A percentile compares a stretch with the other conserved stretches of the same genome.
Conservation (phyloP, 2,888 invertebrate genomes). For the Aspidiotus rigidus region DNA sequence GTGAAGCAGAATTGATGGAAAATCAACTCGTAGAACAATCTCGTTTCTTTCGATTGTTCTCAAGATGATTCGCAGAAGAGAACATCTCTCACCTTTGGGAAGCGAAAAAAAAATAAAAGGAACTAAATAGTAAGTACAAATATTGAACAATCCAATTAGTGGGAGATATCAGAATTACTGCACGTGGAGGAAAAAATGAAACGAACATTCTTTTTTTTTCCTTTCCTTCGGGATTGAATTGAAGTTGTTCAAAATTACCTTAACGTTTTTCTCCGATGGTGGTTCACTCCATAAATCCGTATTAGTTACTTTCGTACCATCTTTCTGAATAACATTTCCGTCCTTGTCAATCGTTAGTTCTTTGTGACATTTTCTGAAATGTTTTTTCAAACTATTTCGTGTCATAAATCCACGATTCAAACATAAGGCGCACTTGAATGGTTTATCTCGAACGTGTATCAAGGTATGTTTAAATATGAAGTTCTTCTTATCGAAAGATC, state of each 20-base stretch:
- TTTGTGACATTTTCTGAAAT: neutral
- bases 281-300: no score
- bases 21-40: no score
- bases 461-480: neutral
- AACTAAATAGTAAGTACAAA: no score
- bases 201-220: neutral
- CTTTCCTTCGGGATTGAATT: no score
- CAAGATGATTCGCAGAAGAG: no score
- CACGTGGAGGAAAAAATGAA: neutral
- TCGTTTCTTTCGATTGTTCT: no score
- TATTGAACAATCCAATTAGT: no score
- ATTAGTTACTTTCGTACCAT: neutral
- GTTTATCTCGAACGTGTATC: neutral
- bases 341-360: neutral
- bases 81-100: no score
- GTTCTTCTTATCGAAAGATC: neutral
- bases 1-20: no score
- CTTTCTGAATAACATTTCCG: neutral
- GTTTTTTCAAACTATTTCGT: neutral
- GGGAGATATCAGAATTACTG: neutral
- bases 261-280: no score
- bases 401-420: neutral
- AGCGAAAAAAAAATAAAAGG: no score
- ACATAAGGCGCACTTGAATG: neutral
- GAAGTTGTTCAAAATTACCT: no score